Base-by-base conservation (phyloP, 2,888 invertebrate species). In the Eilema sororculum region DNA sequence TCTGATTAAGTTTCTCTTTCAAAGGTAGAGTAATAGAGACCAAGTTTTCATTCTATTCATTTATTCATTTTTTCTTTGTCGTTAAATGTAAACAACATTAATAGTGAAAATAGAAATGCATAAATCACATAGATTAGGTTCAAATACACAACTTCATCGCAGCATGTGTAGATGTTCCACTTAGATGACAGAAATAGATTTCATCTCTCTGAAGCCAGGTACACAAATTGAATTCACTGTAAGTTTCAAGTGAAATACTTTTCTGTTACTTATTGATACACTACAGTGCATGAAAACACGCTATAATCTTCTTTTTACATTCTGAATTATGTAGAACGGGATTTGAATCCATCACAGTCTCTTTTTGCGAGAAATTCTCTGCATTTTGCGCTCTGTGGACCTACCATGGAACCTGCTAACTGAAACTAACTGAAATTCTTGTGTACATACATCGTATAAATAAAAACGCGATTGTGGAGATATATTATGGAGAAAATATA, bases 201-300 rank as follows among this genome's bases (percentile, higher is more conserved):
- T 65, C 52, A 52, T 65, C 33, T 30, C 59, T 33, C 30, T 12
- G 30, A n/a, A n/a, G 30, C 9, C 33, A 28, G 20, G 2, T 33
- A 57, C 22, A 57, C 70, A 74, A 80, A 79, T 77, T 59, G 70
- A 77, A 74, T 72, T 82, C 82, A 67, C 74, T 69, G 63, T 64
- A 63, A 79, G 71, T 72, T 77, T 77, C 61, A 64, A 79, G 74
- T 25, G 67, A 79, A 82, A 79, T 77, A 74, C 71, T 79, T 79
- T 74, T 74, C 70, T 77, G 41, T 60, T 65, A 71, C 71, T 69
- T 74, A 60, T 71, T 69, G 57, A 65, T 81, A 79, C 80, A 79
- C 72, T 46, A 63, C 71, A 68, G 74, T 70, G 68, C 80, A 79
- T 37, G 60, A 13, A 72, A 71, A 67, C 9, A 46, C 9, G 24